Conservation (phyloP, 23 tunicate genomes). For the Halocynthia aurantium region DNA sequence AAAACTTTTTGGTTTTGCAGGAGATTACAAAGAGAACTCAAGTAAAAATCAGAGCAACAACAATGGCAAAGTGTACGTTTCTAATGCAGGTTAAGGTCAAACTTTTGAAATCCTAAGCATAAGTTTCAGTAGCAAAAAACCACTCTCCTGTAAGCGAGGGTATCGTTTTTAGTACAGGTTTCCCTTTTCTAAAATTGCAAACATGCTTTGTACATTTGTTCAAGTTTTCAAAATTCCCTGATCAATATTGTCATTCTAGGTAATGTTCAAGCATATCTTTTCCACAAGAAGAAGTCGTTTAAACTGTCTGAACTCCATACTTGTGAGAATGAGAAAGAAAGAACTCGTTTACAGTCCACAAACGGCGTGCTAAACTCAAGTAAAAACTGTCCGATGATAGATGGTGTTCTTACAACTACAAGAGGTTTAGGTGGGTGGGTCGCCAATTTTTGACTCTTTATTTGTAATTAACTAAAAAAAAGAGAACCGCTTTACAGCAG, state of each 20-base stretch:
- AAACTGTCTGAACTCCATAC: conserved; percentile 40
- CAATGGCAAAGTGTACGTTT: conserved; percentile 33
- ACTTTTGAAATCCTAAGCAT: too few relatives aligned
- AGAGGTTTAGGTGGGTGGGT: conserved; percentile 47
- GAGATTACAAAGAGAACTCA: neutral
- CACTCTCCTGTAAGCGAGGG: too few relatives aligned
- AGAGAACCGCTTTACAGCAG: neutral
- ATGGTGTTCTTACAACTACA: conserved; percentile 42
- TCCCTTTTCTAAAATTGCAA: too few relatives aligned
- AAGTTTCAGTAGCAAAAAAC: too few relatives aligned
- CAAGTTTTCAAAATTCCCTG: too few relatives aligned
- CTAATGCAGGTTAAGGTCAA: conserved; percentile 41
- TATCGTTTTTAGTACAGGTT: too few relatives aligned
- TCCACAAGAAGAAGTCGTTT: conserved; percentile 47
- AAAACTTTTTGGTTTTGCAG: neutral
- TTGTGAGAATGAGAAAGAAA: conserved; percentile 26
- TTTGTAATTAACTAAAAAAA: neutral
- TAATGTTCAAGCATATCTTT: conserved; percentile 44
- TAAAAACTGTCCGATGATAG: conserved; percentile 15
- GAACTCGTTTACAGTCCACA: conserved; percentile 14
- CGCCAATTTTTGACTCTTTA: neutral
- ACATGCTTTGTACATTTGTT: too few relatives aligned
- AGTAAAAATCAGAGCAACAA: neutral
- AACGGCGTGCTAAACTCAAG: conserved; percentile 44
- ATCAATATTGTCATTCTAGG: conserved; percentile 14